Percentiles rank a stretch among this genome's conserved stretches.
Conservation (phyloP, 2,113 vertebrate species). For the Labeo catla region DNA sequence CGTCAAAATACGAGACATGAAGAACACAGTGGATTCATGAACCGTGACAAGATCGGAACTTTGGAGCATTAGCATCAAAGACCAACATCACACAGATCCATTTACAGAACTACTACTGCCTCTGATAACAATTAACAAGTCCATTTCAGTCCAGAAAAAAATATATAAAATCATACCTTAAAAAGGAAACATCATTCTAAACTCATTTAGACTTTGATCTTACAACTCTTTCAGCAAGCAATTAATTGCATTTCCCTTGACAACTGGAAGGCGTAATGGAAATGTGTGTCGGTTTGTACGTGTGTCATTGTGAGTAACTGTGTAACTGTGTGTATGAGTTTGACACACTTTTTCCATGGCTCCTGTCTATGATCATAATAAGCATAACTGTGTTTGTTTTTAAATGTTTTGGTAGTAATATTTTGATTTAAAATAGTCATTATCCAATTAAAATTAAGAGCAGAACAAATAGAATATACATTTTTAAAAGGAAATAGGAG, state of each 20-base stretch:
- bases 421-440: neutral
- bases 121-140: too few species aligned
- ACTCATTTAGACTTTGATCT: too few species aligned
- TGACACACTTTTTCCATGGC: neutral
- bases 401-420: neutral
- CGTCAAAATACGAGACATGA: too few species aligned
- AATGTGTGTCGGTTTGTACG: neutral
- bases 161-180: too few species aligned
- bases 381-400: neutral
- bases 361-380: neutral
- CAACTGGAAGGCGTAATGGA: neutral
- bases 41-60: too few species aligned
- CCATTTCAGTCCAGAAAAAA: too few species aligned
- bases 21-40: too few species aligned
- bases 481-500: neutral
- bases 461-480: neutral
- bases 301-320: neutral
- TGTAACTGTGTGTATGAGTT: neutral
- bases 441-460: neutral
- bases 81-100: too few species aligned
- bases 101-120: too few species aligned
- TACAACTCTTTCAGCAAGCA: neutral
- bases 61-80: too few species aligned
- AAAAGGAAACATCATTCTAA: too few species aligned
- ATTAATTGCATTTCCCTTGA: neutral